A percentile compares a stretch with the other conserved stretches of the same genome.
Conservation (phyloP, 1,140 invertebrate species). For the Manduca sexta region DNA sequence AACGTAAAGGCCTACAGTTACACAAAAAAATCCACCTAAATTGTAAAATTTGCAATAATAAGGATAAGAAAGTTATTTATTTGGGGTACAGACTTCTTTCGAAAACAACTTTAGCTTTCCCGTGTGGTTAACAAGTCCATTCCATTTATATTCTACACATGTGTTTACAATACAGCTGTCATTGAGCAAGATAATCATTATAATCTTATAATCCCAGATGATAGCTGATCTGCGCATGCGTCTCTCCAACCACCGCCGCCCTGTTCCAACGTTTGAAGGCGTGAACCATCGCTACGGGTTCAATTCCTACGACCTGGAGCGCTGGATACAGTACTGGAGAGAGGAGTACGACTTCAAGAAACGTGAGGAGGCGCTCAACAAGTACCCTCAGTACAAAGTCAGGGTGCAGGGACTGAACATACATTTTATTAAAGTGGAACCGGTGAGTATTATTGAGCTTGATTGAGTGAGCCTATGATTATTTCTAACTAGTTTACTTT, state of each 20-base stretch:
- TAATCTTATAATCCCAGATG: constrained; percentile 72
- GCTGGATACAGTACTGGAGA: constrained; percentile 81
- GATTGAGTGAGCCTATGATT: too few species aligned
- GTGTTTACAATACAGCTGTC: too few species aligned
- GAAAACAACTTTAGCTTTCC: too few species aligned
- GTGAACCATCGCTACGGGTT: constrained; percentile 85
- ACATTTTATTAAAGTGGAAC: constrained; percentile 80
- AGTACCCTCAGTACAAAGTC: constrained; percentile 81
- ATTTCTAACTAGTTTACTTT: too few species aligned
- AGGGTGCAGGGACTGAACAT: constrained; percentile 82
- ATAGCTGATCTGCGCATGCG: constrained; percentile 77
- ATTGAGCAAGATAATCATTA: too few species aligned
- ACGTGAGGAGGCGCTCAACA: constrained; percentile 79
- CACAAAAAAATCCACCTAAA: too few species aligned
- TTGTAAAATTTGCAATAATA: too few species aligned
- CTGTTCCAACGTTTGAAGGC: constrained; percentile 77
- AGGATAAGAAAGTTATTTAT: too few species aligned
- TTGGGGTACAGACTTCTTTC: too few species aligned
- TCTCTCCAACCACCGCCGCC: constrained; percentile 69
- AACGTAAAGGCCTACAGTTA: too few species aligned
- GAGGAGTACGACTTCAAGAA: constrained; percentile 80
- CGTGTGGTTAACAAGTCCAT: too few species aligned
- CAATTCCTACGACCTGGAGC: constrained; percentile 77
- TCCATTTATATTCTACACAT: too few species aligned
- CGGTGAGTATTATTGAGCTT: constrained; percentile 32